Conservation (phyloP, 2,888 invertebrate species). For the Drosophila merina region DNA sequence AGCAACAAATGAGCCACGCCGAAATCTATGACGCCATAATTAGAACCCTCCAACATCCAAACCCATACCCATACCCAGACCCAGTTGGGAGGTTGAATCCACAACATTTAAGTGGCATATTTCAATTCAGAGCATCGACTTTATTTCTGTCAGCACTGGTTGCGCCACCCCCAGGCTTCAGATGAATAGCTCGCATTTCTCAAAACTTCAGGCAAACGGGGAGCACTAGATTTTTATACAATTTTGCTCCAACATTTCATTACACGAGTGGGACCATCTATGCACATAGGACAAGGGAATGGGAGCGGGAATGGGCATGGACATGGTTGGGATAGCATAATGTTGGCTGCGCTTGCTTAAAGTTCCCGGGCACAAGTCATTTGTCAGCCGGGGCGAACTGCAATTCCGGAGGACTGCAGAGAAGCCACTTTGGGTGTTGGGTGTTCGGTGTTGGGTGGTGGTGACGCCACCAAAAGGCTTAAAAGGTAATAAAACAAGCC, state of each 20-base stretch:
- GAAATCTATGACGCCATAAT: conserved; percentile 34
- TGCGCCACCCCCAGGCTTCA: conserved; percentile 13
- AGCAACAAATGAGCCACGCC: conserved; percentile 52
- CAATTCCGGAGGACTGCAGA: conserved; percentile 47
- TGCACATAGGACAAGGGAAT: not conserved
- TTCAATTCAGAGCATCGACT: conserved; percentile 40
- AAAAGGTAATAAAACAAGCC: conserved; percentile 80
- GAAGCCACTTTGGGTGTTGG: conserved; percentile 1
- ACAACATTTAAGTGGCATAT: conserved; percentile 32
- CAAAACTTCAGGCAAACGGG: conserved; percentile 29
- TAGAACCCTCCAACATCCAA: conserved; percentile 1
- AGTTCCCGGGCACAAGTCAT: conserved; percentile 39
- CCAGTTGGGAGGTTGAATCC: not conserved
- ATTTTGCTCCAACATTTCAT: conserved; percentile 40
- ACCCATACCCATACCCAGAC: not conserved
- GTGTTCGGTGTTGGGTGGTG: not conserved
- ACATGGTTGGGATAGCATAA: conserved; percentile 3
- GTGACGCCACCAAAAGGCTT: conserved; percentile 67
- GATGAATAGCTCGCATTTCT: conserved; percentile 42
- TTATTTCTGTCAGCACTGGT: conserved; percentile 45
- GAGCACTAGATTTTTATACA: conserved; percentile 50
- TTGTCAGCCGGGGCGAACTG: conserved; percentile 48
- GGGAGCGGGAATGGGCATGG: not conserved
- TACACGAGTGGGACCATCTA: conserved; percentile 12
- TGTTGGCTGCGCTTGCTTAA: conserved; percentile 42